Evolutionary conservation across 2,797 vertebrate genomes (phyloP).

Genomic region (Sorex maritimensis): DNA sequence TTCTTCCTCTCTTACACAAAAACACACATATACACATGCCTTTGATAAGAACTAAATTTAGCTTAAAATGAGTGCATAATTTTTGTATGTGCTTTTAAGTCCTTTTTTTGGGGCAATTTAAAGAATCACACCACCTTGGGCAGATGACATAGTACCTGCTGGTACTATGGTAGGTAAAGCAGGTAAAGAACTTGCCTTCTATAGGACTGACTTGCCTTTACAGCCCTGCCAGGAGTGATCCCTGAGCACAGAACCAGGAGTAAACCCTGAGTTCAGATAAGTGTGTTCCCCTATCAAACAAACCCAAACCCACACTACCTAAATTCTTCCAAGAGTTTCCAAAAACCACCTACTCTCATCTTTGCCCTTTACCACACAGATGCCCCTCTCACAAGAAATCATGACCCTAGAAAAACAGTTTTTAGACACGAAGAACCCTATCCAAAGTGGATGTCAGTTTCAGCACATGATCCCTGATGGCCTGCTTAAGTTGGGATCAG

Average conservation of each 20-base stretch:
- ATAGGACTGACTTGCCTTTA: too few species aligned
- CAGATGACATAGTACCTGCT: too few species aligned
- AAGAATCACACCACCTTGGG: neutral
- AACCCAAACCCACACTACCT: too few species aligned
- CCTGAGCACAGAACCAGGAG: too few species aligned
- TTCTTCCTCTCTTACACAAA: too few species aligned
- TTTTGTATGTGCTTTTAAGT: neutral
- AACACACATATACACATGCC: neutral
- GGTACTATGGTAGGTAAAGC: too few species aligned
- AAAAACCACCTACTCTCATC: neutral
- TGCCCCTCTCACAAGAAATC: neutral
- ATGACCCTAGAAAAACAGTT: neutral
- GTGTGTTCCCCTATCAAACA: neutral
- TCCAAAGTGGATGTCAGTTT: neutral
- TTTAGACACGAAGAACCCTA: conserved; percentile 1
- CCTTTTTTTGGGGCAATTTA: neutral
- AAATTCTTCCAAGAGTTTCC: neutral
- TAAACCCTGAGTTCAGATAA: neutral
- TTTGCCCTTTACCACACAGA: neutral
- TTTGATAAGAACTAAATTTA: conserved; percentile 56
- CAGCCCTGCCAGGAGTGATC: too few species aligned
- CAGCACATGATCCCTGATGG: neutral
- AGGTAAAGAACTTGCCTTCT: too few species aligned
- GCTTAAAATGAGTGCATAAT: conserved; percentile 15
- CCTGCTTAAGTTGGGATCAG: neutral